Percentiles rank a stretch among this genome's conserved stretches.
These are phyloP conservation scores for Manacus vitellinus DNA, from an alignment of 2,113 vertebrate species.

Conservation along the genomic window DNA sequence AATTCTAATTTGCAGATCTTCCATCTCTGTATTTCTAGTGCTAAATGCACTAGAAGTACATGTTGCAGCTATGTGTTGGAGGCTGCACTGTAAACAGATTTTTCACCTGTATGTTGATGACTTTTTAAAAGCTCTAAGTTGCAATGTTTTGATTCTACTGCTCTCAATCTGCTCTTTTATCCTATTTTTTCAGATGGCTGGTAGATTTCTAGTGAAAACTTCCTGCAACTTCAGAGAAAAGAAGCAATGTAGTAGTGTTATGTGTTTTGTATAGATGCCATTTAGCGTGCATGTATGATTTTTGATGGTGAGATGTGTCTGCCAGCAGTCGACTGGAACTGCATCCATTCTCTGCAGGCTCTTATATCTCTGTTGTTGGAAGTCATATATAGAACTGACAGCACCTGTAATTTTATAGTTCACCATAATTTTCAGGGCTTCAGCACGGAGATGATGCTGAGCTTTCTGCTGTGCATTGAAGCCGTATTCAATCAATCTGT, in stretches of 20 bases:
- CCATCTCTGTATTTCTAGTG: not conserved
- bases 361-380: not conserved
- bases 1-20: not conserved
- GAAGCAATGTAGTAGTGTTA: not conserved
- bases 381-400: not conserved
- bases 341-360: not conserved
- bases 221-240: not conserved
- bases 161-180: not conserved
- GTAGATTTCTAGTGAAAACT: not conserved
- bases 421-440: not conserved
- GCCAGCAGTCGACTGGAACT: not conserved
- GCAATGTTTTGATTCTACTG: not conserved
- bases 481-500: not conserved
- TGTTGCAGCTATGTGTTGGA: not conserved
- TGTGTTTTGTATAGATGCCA: not conserved
- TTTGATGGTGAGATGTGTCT: not conserved
- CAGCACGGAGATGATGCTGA: not conserved
- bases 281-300: not conserved
- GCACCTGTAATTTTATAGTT: not conserved
- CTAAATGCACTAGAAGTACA: not conserved
- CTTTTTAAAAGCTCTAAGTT: not conserved
- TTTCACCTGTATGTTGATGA: rapidly evolving
- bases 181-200: not conserved
- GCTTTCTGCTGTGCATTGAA: not conserved
- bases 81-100: not conserved